Evolutionary conservation across 2,113 vertebrate genomes (phyloP).

Genomic region (Anhinga anhinga): DNA sequence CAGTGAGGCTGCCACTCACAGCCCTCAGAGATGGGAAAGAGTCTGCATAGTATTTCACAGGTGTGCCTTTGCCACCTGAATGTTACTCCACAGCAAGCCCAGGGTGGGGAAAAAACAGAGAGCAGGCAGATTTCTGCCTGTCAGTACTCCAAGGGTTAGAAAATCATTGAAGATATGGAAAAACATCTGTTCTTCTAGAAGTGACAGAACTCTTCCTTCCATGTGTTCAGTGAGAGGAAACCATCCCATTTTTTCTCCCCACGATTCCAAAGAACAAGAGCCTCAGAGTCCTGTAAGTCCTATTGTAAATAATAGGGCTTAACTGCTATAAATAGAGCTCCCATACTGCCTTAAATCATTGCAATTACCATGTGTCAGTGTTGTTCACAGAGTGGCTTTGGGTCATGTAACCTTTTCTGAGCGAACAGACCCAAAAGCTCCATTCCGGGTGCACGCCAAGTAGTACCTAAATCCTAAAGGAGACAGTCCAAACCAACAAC

Average conservation of each 20-base stretch:
- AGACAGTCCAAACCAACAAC: neutral
- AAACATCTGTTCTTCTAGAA: neutral
- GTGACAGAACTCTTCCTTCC: neutral
- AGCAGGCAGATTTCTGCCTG: neutral
- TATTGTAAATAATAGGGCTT: too few species aligned
- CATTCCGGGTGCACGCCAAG: neutral
- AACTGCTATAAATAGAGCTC: neutral
- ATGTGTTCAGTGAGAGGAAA: neutral
- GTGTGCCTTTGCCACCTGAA: neutral
- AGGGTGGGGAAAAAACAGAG: neutral
- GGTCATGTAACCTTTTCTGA: neutral
- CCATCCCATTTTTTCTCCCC: neutral
- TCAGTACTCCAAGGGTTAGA: neutral
- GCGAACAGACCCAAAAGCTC: neutral
- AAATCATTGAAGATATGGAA: neutral
- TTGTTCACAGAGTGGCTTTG: neutral
- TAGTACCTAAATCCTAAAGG: neutral
- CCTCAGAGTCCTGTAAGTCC: neutral
- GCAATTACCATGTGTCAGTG: accelerated
- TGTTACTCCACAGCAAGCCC: neutral
- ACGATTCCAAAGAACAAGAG: neutral
- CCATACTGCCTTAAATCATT: neutral
- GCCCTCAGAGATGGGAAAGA: neutral
- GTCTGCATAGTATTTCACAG: neutral
- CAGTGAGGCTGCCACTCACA: too few species aligned